These are phyloP conservation scores for Tamias sibiricus DNA, from an alignment of 2,113 vertebrate genomes.

Conservation along the genomic window DNA sequence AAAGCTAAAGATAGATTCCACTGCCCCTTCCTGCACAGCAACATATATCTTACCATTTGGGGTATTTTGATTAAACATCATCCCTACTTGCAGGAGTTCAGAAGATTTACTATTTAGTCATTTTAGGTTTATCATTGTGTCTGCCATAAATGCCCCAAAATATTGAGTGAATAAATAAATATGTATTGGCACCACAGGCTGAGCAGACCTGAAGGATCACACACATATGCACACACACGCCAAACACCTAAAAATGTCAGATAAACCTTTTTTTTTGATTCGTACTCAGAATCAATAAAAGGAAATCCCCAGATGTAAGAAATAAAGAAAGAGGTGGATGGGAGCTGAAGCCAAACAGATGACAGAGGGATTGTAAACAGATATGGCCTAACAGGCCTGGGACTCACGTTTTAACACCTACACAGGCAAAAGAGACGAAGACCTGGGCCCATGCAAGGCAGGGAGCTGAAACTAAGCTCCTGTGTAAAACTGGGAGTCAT, in stretches of 20 bases:
- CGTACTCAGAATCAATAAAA: slow-evolving; percentile 49
- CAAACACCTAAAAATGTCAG: slow-evolving; percentile 34
- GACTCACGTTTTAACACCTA: neutral
- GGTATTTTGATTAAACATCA: neutral
- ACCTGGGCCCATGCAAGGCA: neutral
- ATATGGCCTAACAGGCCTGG: neutral
- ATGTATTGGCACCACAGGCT: neutral
- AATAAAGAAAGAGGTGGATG: neutral
- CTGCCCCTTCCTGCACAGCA: fast-evolving
- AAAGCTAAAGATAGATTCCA: neutral
- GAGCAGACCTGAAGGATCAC: neutral
- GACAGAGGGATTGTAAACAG: neutral
- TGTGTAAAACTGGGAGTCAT: neutral
- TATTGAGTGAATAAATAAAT: neutral
- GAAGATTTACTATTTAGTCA: neutral
- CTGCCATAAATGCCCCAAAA: slow-evolving; percentile 2
- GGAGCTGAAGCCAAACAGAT: neutral
- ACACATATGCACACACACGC: neutral
- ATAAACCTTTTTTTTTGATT: slow-evolving; percentile 7
- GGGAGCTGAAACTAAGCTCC: neutral
- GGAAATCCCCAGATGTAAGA: slow-evolving; percentile 49
- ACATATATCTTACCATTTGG: neutral
- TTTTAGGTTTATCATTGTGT: neutral
- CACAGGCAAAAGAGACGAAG: neutral
- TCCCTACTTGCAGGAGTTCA: neutral